Percentiles rank a stretch among this genome's conserved stretches.
phyloP scores from a whole-genome alignment of 2,797 vertebrate genomes.

The Sebastes steindachneri region DNA sequence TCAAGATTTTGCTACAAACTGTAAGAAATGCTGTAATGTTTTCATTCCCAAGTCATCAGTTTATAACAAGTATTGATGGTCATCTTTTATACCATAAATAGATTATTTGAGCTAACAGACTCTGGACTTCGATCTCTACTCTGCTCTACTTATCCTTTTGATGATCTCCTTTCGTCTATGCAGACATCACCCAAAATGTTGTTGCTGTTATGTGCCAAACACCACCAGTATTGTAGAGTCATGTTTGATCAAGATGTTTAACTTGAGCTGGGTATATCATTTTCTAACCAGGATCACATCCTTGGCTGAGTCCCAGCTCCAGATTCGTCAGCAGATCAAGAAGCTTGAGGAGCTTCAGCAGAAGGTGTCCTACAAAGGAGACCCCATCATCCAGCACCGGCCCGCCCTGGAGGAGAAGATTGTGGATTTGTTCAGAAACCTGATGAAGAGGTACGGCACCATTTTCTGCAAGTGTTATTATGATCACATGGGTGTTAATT shows the following conservation, averaged over 20 bases:
- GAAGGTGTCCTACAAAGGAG: slow-evolving; percentile 98
- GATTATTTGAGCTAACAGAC: neutral
- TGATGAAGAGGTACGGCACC: slow-evolving; percentile 93
- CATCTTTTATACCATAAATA: neutral
- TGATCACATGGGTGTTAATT: neutral
- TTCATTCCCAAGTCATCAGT: neutral
- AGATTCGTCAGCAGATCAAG: slow-evolving; percentile 98
- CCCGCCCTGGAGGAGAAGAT: slow-evolving; percentile 98
- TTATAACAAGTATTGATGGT: neutral
- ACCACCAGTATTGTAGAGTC: neutral
- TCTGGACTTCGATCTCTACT: neutral
- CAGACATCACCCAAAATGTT: neutral
- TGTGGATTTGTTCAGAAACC: slow-evolving; percentile 94
- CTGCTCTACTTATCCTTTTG: neutral
- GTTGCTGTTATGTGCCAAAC: neutral
- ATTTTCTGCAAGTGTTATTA: neutral
- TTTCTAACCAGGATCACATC: slow-evolving; percentile 92
- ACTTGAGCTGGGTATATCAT: neutral
- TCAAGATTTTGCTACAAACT: neutral
- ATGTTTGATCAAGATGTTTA: neutral
- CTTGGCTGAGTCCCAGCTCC: slow-evolving; percentile 96
- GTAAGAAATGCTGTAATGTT: neutral
- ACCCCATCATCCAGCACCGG: slow-evolving; percentile 97
- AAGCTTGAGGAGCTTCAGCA: slow-evolving; percentile 98
- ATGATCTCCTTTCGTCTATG: neutral